Percentiles rank a stretch among this genome's conserved stretches.
Conservation (phyloP, 2,113 vertebrate genomes). For the Camarhynchus parvulus region DNA sequence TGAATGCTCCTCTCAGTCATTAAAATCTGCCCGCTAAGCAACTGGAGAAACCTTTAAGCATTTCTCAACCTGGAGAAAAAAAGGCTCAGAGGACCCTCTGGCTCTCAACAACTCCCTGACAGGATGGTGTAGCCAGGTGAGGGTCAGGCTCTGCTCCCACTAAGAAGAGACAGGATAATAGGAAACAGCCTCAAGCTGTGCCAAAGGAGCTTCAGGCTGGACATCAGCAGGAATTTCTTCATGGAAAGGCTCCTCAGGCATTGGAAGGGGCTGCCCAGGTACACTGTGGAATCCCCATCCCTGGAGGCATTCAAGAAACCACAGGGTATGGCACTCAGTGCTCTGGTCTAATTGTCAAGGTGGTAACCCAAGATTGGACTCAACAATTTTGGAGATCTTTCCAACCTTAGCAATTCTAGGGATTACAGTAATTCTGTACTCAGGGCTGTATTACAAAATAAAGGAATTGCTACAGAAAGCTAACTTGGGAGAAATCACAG, state of each 20-base stretch:
- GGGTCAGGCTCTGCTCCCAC: accelerated
- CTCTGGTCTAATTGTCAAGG: neutral
- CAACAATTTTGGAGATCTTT: neutral
- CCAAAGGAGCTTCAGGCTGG: neutral
- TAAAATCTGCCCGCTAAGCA: neutral
- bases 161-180: neutral
- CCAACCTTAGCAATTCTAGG: neutral
- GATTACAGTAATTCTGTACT: neutral
- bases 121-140: accelerated
- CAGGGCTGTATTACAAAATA: neutral
- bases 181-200: neutral
- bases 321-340: neutral
- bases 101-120: neutral
- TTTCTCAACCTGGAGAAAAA: neutral
- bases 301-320: neutral
- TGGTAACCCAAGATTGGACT: neutral
- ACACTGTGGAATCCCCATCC: neutral
- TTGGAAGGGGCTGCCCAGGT: neutral
- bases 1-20: neutral
- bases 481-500: neutral
- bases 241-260: neutral
- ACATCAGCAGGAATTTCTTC: neutral
- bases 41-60: neutral
- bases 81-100: neutral
- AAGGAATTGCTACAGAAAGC: neutral